Evolutionary conservation across 1,140 invertebrate species (phyloP), one percentile per base, ranked within the genome.

Genomic region (Pomacea maculata): DNA sequence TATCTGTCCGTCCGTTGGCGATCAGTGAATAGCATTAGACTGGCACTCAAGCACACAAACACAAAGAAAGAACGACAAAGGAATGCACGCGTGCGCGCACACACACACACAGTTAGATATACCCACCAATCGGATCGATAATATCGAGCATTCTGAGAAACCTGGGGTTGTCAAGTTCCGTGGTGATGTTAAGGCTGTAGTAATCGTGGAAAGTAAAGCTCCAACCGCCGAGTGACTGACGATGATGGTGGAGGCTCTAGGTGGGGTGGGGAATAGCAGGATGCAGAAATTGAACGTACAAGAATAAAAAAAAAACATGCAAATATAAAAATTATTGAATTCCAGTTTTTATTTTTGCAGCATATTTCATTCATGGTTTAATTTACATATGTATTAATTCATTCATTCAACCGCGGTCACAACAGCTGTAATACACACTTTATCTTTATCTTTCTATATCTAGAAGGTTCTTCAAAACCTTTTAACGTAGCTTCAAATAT

Each of bases 211-310:
- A 87, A 14, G 84, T 86, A 78, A 86, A 89, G 12, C 88, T 87
- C 88, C 88, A 89, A 17, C 88, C 88, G 17, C 87, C 88, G 15
- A 87, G 74, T 0, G 89, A 86, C 65, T 86, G 83, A 67, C 86
- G 90, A 70, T 89, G 88, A 78, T 89, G 87, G 79, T 90, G 88
- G 19, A 90, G 79, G 80, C 88, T 90, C 89, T 90, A 81, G 25
- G 25, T 25, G 25, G 25, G 25, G 25, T 25, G 25, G 79, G 82
- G 17, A 63, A 61, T 12, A 12, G 17, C 25, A 63, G 11, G n/a
- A 52, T 61, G 57, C 4, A 61, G 57, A 61, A 61, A 61, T 6
- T 45, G 34, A 45, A 6, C 34, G 34, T 0, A 45, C 3, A 1
- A 45, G 0, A 45, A 45, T 45, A 45, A 45, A 0, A 45, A 45